A percentile compares a stretch with the other conserved stretches of the same genome.
Conservation (phyloP, 2,888 invertebrate genomes). For the Mesorhabditis belari region DNA sequence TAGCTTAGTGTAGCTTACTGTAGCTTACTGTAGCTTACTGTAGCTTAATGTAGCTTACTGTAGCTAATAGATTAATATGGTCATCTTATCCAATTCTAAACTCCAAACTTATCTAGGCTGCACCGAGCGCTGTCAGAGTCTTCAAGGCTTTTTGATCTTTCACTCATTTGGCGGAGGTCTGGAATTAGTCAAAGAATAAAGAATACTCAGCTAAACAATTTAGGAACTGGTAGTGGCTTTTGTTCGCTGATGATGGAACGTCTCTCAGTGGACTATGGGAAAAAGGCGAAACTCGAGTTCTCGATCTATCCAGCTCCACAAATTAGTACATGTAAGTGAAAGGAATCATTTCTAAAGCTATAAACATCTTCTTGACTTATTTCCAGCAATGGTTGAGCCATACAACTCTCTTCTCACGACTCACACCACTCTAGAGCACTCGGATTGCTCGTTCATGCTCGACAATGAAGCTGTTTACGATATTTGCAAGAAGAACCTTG, state of each 20-base stretch:
- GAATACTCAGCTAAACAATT: neutral
- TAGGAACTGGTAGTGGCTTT: slow-evolving; percentile 60
- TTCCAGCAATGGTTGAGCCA: slow-evolving; percentile 79
- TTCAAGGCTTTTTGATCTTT: slow-evolving; percentile 75
- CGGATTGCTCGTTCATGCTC: slow-evolving; percentile 85
- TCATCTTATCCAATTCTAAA: too few species aligned
- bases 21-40: too few species aligned
- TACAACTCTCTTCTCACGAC: slow-evolving; percentile 93
- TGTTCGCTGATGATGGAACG: slow-evolving; percentile 79
- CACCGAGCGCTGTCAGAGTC: slow-evolving; percentile 72
- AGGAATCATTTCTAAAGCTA: neutral
- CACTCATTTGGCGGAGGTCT: slow-evolving; percentile 84
- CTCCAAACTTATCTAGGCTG: slow-evolving; percentile 58
- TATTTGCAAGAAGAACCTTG: slow-evolving; percentile 75
- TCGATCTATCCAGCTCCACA: slow-evolving; percentile 82
- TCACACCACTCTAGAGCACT: slow-evolving; percentile 84
- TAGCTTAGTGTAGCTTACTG: too few species aligned
- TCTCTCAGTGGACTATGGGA: slow-evolving; percentile 74
- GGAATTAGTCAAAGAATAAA: slow-evolving; percentile 63
- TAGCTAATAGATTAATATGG: too few species aligned
- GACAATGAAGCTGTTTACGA: slow-evolving; percentile 69
- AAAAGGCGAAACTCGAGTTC: slow-evolving; percentile 80
- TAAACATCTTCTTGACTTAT: neutral
- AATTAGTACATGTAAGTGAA: slow-evolving; percentile 46
- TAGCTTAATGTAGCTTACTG: neutral